Evolutionary conservation across 2,113 vertebrate species (phyloP).

Genomic region (Percopsis transmontana): DNA sequence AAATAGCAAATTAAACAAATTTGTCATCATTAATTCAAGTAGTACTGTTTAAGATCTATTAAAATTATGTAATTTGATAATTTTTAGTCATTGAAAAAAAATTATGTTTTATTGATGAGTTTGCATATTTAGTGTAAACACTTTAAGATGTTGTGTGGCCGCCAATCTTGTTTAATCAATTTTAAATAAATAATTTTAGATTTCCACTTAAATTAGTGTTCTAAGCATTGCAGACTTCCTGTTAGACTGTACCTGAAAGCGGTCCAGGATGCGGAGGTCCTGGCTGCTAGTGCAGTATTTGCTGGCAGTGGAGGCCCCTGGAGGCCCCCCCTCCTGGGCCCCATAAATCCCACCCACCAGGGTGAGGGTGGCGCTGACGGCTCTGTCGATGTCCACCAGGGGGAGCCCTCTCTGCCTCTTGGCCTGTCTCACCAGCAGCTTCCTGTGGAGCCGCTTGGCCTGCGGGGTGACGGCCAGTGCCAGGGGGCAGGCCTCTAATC

Average conservation of each 20-base stretch:
- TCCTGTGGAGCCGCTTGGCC: slow-evolving; percentile 87
- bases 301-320: slow-evolving; percentile 56
- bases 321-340: slow-evolving; percentile 73
- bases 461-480: slow-evolving; percentile 87
- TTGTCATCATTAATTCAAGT: too few species aligned
- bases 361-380: slow-evolving; percentile 85
- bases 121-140: too few species aligned
- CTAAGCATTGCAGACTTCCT: not conserved
- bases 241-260: slow-evolving; percentile 86
- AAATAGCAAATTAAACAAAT: too few species aligned
- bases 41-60: too few species aligned
- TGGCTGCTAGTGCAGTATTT: slow-evolving; percentile 85
- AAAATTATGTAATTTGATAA: too few species aligned
- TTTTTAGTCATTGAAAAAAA: not conserved
- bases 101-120: not conserved
- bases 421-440: slow-evolving; percentile 88
- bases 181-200: too few species aligned
- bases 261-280: slow-evolving; percentile 91
- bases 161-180: too few species aligned
- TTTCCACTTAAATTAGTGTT: too few species aligned
- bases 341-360: slow-evolving; percentile 90
- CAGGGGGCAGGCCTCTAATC: slow-evolving; percentile 86
- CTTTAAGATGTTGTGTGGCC: too few species aligned
- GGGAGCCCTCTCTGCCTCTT: slow-evolving; percentile 90
- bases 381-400: slow-evolving; percentile 89